phyloP scores from a whole-genome alignment of 2,113 vertebrate species.

The Zapornia atra region DNA sequence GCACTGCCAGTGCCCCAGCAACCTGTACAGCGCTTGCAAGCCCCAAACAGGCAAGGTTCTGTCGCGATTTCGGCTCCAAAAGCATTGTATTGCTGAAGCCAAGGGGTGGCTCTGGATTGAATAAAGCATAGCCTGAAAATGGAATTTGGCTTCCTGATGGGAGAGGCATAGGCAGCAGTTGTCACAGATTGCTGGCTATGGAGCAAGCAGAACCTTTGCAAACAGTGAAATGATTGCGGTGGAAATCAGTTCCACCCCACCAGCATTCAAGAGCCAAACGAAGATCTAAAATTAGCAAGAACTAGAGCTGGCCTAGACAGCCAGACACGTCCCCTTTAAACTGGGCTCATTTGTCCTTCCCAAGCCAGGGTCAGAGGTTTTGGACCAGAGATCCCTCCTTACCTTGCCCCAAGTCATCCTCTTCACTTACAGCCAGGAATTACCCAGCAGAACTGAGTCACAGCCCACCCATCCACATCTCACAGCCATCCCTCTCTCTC shows the following conservation, averaged over 20 bases:
- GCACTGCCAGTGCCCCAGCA: background rate
- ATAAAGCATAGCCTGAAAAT: conserved; percentile 18
- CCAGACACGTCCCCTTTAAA: conserved; percentile 8
- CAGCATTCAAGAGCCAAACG: background rate
- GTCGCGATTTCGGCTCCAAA: background rate
- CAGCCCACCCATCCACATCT: background rate
- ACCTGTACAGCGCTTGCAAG: background rate
- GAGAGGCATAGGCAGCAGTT: background rate
- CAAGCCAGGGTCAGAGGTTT: fast-evolving
- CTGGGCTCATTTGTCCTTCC: background rate
- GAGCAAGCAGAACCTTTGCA: background rate
- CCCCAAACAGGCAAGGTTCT: background rate
- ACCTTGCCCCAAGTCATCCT: background rate
- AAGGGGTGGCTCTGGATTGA: background rate
- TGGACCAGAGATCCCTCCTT: background rate
- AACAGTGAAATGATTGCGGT: background rate
- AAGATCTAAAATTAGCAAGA: background rate
- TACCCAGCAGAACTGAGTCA: background rate
- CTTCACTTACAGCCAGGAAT: background rate
- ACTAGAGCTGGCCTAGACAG: background rate
- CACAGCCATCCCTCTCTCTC: background rate
- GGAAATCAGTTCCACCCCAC: background rate
- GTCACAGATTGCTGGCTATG: background rate
- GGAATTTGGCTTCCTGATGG: background rate
- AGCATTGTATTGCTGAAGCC: background rate